These are phyloP conservation scores for Bathynomus jamesi DNA, from an alignment of 1,140 invertebrate species.

Conservation along the genomic window DNA sequence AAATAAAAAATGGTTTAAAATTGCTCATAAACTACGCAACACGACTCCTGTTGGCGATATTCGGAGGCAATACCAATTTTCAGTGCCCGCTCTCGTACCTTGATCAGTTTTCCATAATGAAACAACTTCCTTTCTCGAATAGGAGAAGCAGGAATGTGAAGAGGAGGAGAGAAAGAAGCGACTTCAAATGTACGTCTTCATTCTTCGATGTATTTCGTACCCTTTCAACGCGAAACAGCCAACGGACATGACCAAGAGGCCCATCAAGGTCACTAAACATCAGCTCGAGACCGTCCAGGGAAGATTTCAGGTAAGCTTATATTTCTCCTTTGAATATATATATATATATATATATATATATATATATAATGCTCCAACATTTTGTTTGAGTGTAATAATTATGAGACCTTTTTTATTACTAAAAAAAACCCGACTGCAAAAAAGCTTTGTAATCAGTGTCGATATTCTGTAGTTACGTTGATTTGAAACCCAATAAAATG, in stretches of 20 bases:
- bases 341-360: constrained; percentile 3
- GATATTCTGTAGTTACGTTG: no score
- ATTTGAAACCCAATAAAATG: no score
- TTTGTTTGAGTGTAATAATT: neutral
- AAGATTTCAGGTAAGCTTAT: constrained; percentile 31
- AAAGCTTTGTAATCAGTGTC: no score
- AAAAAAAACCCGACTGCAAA: neutral
- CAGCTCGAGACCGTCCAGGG: constrained; percentile 78
- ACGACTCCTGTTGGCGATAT: no score
- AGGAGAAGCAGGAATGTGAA: constrained; percentile 78
- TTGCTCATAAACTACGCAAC: no score
- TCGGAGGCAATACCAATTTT: no score
- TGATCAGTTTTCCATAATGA: no score
- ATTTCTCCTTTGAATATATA: neutral
- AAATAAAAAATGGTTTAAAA: no score
- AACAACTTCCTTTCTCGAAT: no score
- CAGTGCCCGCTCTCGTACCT: no score
- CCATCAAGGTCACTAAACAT: constrained; percentile 90
- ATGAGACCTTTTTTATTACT: neutral
- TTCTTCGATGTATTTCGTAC: constrained; percentile 95
- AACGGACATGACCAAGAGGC: constrained; percentile 88
- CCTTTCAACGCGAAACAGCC: constrained; percentile 99
- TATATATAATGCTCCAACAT: constrained; percentile 1
- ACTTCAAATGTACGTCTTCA: constrained; percentile 96
- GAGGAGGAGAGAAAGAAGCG: constrained; percentile 86